phyloP scores from a whole-genome alignment of 2,113 vertebrate species.

The Equus quagga region DNA sequence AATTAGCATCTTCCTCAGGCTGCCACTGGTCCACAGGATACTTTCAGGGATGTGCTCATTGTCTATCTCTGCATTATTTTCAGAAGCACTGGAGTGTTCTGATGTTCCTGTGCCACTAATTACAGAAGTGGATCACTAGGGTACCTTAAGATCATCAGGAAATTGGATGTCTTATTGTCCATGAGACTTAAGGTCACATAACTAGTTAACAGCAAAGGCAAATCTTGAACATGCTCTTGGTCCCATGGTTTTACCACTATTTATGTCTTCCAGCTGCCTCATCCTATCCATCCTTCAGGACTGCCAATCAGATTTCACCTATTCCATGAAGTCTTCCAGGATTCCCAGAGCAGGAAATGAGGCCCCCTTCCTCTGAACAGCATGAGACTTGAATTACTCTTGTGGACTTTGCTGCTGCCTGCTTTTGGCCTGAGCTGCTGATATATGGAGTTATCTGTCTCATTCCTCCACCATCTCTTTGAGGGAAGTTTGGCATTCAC shows the following conservation, averaged over 20 bases:
- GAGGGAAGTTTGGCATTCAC: not conserved
- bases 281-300: no score
- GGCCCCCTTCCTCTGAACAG: not conserved
- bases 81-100: not conserved
- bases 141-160: not conserved
- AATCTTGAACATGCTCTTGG: no score
- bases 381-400: not conserved
- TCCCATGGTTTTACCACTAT: not conserved
- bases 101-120: not conserved
- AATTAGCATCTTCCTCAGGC: not conserved
- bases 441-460: no score
- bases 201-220: not conserved
- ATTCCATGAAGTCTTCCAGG: not conserved
- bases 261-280: not conserved
- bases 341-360: no score
- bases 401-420: not conserved
- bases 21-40: not conserved
- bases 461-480: not conserved
- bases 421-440: no score
- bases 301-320: not conserved
- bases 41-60: not conserved
- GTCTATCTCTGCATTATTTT: not conserved
- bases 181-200: not conserved
- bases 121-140: not conserved
- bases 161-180: not conserved